Conservation (phyloP, 2,888 invertebrate species). For the Drosophila koepferae region DNA sequence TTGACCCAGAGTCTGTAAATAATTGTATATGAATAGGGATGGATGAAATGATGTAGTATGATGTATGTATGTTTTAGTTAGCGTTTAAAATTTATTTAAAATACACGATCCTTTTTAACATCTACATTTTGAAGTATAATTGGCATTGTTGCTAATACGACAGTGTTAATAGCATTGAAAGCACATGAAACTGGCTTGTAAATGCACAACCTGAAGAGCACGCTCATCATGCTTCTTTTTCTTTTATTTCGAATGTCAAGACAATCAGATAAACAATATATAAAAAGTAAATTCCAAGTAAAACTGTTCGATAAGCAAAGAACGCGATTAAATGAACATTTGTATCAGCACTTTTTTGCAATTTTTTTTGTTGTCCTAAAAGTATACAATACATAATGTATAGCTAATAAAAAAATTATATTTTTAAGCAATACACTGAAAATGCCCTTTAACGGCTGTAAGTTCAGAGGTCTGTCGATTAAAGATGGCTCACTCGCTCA, state of each 20-base stretch:
- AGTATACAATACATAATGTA: constrained; percentile 38
- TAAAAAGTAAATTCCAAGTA: constrained; percentile 1
- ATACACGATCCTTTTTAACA: constrained; percentile 18
- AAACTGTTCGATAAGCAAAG: constrained; percentile 18
- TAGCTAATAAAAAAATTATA: neutral
- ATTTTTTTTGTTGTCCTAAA: constrained; percentile 42
- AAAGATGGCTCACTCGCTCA: neutral
- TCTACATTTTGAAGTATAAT: too few relatives aligned
- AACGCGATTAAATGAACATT: constrained; percentile 10
- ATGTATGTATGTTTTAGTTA: constrained; percentile 35
- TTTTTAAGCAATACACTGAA: neutral
- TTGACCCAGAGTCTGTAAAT: constrained; percentile 49
- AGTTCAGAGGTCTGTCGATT: neutral
- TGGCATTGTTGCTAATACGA: neutral
- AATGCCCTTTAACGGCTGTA: constrained; percentile 7
- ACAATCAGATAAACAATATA: neutral
- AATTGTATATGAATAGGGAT: constrained; percentile 31
- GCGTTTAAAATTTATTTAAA: constrained; percentile 22
- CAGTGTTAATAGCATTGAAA: neutral
- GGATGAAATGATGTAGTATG: constrained; percentile 17
- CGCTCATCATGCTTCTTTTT: constrained; percentile 5
- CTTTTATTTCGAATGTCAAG: neutral
- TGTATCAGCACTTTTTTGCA: constrained; percentile 2
- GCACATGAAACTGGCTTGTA: neutral
- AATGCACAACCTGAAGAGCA: constrained; percentile 5